Conservation (phyloP, 2,113 vertebrate species). For the Percopsis transmontana region DNA sequence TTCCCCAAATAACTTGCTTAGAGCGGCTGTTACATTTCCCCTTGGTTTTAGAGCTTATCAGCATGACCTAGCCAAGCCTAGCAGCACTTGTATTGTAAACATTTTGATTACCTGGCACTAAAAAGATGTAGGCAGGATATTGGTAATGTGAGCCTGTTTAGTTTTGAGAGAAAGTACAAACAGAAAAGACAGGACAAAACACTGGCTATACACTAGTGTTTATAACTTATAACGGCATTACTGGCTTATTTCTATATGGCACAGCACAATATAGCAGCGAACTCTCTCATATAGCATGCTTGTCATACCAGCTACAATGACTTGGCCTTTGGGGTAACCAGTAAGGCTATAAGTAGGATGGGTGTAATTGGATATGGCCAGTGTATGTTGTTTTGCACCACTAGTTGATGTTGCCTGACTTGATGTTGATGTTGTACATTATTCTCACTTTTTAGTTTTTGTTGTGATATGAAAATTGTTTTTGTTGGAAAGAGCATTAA, state of each 20-base stretch:
- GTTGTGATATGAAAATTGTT: too few species aligned
- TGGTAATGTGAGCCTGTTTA: too few species aligned
- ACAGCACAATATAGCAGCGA: background rate
- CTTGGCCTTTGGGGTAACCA: conserved; percentile 22
- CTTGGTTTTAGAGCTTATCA: background rate
- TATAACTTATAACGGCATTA: background rate
- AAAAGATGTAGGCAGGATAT: too few species aligned
- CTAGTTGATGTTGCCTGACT: background rate
- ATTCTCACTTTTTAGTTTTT: background rate
- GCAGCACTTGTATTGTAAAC: too few species aligned
- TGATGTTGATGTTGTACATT: background rate
- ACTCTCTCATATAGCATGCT: conserved; percentile 27
- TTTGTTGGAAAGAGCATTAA: too few species aligned
- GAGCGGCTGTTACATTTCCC: conserved; percentile 53
- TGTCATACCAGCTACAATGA: conserved; percentile 42
- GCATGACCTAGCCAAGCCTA: too few species aligned
- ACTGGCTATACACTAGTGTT: background rate
- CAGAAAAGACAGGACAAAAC: background rate
- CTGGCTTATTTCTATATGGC: conserved; percentile 13
- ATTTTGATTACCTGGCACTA: too few species aligned
- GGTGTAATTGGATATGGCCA: background rate
- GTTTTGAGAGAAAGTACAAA: background rate
- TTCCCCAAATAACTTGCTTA: conserved; percentile 31
- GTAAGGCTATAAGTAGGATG: conserved; percentile 2
- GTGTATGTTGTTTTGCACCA: background rate